phyloP scores from a whole-genome alignment of 2,888 invertebrate genomes.

The Brassicogethes aeneus region DNA sequence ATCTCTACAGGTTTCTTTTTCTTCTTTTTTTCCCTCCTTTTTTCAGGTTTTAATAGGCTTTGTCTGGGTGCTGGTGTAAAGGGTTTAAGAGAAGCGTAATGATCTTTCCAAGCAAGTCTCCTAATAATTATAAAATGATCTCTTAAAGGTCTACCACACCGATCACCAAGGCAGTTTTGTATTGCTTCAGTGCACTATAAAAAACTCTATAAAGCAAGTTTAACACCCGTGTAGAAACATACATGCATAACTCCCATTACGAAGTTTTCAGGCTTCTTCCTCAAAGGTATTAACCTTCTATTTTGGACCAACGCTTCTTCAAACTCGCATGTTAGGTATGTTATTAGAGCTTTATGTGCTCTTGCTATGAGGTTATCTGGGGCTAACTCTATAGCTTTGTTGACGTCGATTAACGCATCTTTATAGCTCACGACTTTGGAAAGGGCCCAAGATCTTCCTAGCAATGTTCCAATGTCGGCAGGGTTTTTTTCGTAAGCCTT shows the following conservation, averaged over 20 bases:
- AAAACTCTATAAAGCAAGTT: background rate
- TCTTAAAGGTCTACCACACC: constrained; percentile 35
- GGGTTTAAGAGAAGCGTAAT: constrained; percentile 27
- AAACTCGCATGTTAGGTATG: constrained; percentile 36
- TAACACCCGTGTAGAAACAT: constrained; percentile 25
- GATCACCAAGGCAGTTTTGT: constrained; percentile 35
- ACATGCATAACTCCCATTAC: constrained; percentile 18
- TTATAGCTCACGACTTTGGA: constrained; percentile 47
- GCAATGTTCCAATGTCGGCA: constrained; percentile 44
- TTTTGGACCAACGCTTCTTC: constrained; percentile 36
- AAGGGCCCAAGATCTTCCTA: constrained; percentile 46
- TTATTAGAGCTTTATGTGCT: constrained; percentile 33
- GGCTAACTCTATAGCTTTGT: constrained; percentile 36
- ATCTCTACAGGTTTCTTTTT: background rate
- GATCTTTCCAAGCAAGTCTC: constrained; percentile 35
- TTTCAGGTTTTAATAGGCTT: background rate
- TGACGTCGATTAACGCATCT: constrained; percentile 46
- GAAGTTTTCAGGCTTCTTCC: constrained; percentile 37
- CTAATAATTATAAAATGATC: constrained; percentile 39
- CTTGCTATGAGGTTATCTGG: constrained; percentile 30
- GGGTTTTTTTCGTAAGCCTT: constrained; percentile 31
- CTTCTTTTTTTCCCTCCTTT: background rate
- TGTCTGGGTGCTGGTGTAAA: constrained; percentile 11
- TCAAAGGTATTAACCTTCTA: constrained; percentile 22
- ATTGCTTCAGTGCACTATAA: constrained; percentile 36